Base-by-base conservation (phyloP, 2,888 invertebrate genomes). In the Adela reaumurella region DNA sequence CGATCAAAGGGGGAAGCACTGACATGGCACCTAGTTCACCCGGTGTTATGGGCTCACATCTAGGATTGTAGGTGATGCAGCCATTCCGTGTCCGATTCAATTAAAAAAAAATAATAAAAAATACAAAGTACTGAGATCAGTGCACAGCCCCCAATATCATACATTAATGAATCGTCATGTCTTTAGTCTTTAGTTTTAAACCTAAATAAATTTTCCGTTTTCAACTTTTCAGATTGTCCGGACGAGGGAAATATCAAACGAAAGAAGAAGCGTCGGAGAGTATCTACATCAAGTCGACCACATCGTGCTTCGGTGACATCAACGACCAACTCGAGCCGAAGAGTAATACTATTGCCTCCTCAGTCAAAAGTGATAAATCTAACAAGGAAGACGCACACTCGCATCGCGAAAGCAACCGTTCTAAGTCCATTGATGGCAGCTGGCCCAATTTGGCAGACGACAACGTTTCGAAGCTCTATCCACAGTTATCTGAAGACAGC, bases 181-280 rank as follows among this genome's bases (percentile, higher is more conserved):
- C n/a, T n/a, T 24, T 24, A 24, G 6, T 24, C 24, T 6, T 24
- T 24, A 24, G 10, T 24, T 6, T 24, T 24, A 10, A 6, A 5
- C 24, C 5, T 24, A 24, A 10, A 43, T 43, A 43, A 43, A 6
- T 17, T 8, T 43, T 43, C 43, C 24, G 46, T 43, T 48, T 50
- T 42, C 16, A 53, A n/a, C n/a, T n/a, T 72, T 70, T 53, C 74
- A 76, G 80, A 67, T 74, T 74, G 61, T 69, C 70, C 53, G 74
- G 74, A 54, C 70, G 80, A 58, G 68, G 78, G 43, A 79, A 77
- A 61, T 78, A 74, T 54, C 78, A 77, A 61, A 76, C 74, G 29
- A 80, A 78, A 54, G 80, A 78, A 60, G 80, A 79, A 62, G 78
- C 77, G 54, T 63, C 77, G 52, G 79, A 79, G 59, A 71, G 72